Conservation (phyloP, 2,797 vertebrate genomes). For the Sebastes nivosus region DNA sequence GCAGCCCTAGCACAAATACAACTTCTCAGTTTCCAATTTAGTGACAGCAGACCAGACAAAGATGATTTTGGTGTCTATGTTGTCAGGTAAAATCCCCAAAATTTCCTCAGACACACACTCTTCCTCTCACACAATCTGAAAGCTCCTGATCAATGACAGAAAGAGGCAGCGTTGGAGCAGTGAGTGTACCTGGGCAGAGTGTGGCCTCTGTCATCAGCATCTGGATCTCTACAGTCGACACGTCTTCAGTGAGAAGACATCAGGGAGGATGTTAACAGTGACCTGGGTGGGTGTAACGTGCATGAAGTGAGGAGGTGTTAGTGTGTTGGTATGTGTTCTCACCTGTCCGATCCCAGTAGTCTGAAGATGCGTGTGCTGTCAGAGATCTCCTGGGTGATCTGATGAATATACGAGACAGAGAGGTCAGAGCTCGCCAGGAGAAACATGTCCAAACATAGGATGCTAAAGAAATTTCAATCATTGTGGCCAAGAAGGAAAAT, state of each 20-base stretch:
- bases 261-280: conserved; percentile 63
- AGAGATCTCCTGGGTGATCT: conserved; percentile 99
- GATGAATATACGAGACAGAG: neutral
- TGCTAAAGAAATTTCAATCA: accelerated
- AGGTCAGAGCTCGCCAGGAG: too few species aligned
- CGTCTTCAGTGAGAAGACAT: conserved; percentile 72
- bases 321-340: conserved; percentile 27
- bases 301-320: neutral
- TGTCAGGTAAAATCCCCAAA: neutral
- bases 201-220: conserved; percentile 57
- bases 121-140: neutral
- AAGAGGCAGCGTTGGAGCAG: conserved; percentile 25
- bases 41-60: neutral
- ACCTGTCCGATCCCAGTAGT: conserved; percentile 99
- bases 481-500: neutral
- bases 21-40: neutral
- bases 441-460: too few species aligned
- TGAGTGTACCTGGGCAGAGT: conserved; percentile 71
- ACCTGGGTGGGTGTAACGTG: neutral
- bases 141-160: conserved; percentile 23
- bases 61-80: conserved; percentile 24
- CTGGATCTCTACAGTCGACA: conserved; percentile 63
- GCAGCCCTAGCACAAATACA: neutral
- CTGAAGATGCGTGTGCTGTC: conserved; percentile 98
- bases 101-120: neutral